Percentiles rank a stretch among this genome's conserved stretches.
These are phyloP conservation scores for Australoheros scitulus DNA, from an alignment of 2,113 vertebrate species.

Conservation along the genomic window DNA sequence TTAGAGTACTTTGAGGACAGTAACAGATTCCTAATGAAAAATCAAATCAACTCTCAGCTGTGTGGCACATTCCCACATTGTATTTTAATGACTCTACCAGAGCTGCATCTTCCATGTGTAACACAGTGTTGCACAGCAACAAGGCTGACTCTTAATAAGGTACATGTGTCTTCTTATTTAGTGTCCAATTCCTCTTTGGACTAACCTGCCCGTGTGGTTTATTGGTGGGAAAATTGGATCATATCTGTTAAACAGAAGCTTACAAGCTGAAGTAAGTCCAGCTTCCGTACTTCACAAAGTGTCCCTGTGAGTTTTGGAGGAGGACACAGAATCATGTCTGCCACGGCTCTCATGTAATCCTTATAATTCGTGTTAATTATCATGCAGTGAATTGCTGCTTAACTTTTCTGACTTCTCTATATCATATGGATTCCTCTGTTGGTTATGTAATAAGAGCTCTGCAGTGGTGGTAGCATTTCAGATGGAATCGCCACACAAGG, in stretches of 20 bases:
- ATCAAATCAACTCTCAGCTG: not conserved
- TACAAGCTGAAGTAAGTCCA: rapidly evolving
- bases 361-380: not conserved
- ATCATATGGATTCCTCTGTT: no score
- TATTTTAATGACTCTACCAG: not conserved
- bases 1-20: not conserved
- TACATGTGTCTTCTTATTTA: not conserved
- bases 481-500: not conserved
- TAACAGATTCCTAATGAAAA: not conserved
- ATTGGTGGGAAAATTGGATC: not conserved
- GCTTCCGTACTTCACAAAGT: not conserved
- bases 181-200: not conserved
- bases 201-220: not conserved
- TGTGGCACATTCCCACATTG: not conserved
- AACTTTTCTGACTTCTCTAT: no score
- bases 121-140: not conserved
- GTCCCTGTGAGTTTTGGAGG: not conserved
- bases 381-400: no score
- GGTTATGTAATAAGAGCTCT: no score
- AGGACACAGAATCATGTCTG: not conserved
- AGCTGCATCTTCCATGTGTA: not conserved
- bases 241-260: not conserved
- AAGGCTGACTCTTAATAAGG: not conserved
- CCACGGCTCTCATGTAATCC: not conserved
- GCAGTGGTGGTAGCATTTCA: not conserved